phyloP scores from a whole-genome alignment of 2,113 vertebrate species.

The Recurvirostra avosetta region DNA sequence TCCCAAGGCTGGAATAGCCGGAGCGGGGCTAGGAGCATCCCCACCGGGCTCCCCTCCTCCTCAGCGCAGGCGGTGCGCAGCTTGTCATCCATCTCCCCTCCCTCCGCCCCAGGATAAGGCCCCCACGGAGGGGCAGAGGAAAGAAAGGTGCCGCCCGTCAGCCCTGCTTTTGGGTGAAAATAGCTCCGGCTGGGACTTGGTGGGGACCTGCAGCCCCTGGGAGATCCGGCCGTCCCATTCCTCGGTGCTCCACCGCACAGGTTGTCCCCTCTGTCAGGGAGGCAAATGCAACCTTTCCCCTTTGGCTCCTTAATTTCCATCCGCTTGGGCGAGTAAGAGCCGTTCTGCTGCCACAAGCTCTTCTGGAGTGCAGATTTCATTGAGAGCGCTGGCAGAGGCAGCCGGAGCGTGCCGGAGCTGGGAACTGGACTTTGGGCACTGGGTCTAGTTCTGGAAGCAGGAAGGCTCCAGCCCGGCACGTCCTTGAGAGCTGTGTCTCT shows the following conservation, averaged over 20 bases:
- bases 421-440: neutral
- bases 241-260: neutral
- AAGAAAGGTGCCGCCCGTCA: neutral
- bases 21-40: neutral
- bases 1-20: neutral
- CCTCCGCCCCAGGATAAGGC: neutral
- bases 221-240: neutral
- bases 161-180: neutral
- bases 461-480: neutral
- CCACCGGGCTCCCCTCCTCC: no score
- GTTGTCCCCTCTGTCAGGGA: neutral
- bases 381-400: rapidly evolving
- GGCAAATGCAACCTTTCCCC: neutral
- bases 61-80: neutral
- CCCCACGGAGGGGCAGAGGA: neutral
- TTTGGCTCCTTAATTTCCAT: neutral
- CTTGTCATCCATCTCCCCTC: neutral
- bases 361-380: neutral
- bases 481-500: neutral
- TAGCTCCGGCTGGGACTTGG: neutral
- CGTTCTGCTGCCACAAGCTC: neutral
- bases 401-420: rapidly evolving
- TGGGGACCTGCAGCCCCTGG: neutral
- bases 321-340: neutral
- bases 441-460: neutral